Base-by-base conservation (phyloP, 2,888 invertebrate species). In the Phanerotoma sp. region DNA sequence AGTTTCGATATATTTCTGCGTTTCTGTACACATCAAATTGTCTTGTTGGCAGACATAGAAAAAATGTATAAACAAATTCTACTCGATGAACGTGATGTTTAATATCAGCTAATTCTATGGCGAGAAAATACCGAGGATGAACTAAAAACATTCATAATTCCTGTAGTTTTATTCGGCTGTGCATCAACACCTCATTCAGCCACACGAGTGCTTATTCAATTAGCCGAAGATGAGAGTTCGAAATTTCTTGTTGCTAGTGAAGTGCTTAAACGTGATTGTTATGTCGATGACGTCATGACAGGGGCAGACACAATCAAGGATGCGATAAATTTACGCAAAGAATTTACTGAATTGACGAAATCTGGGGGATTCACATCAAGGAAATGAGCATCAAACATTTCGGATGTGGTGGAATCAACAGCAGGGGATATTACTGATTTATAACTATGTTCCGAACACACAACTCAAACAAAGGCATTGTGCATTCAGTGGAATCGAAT, bases 241-340 rank as follows among this genome's bases (percentile, higher is more conserved):
- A 33, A 21, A 1, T 63, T 55, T 41, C 64, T 67, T 1, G 5
- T 42, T 6, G 63, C 63, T 9, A 48, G 61, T 1, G 6, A 33
- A 18, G 45, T 40, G 5, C 6, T 64, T 9, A 15, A n/a, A 5
- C 22, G 51, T 2, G 60, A 66, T 32, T 60, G 64, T 18, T 71
- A 72, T 22, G 62, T 72, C 6, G 68, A 71, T 48, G 69, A 69
- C 51, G 37, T 66, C 2, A 20, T 68, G 9, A 45, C 62, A 2
- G 65, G 66, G n/a, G 58, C 57, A 2, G 9, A 46, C 9, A 56
- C 61, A 9, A 22, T 54, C 2, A 46, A 56, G n/a, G 46, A 62
- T 33, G 65, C 64, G 3, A 32, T 54, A 2, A 9, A 52, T 20
- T 7, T 62, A 5, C 54, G 59, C 22, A 5, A 45, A 4, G 47